Evolutionary conservation across 1,140 invertebrate species (phyloP), one percentile per base, ranked within the genome.

Genomic region (Bombyx mandarina): DNA sequence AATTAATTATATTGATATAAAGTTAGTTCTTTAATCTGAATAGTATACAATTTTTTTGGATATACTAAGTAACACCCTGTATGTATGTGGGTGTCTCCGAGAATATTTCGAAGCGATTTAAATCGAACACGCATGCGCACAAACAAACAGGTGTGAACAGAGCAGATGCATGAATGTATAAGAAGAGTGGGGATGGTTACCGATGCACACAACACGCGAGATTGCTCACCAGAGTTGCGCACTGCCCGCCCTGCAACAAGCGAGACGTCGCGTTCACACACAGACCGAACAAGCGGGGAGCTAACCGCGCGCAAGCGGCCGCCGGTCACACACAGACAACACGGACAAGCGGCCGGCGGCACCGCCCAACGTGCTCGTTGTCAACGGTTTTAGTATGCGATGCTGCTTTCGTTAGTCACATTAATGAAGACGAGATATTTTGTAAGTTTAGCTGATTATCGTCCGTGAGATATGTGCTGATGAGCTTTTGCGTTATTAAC

Each of bases 121-220:
- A 79, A 77, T 72, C 63, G 67, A 69, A 75, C 70, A 67, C 67
- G 61, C 43, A 69, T 75, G 73, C 75, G 68, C 70, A 69, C 63
- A 79, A 68, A 69, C 61, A 63, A 82, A 76, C 66, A 71, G 62
- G 67, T 79, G 75, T 82, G 81, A 82, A 80, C 72, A 73, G 64
- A 82, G 83, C 83, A 79, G 63, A 84, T 82, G 77, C 82, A 83
- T 79, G 77, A 79, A 85, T 87, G 84, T 80, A 79, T 88, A 87
- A 88, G 77, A 83, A 89, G 85, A 88, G 88, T 89, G 88, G 82
- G 84, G 73, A 88, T 89, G 88, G 88, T 94, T 95, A 95, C 93
- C 93, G 93, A 94, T 94, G 93, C 93, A 94, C 93, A 95, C 93
- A 94, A 94, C 92, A 94, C 93, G 93, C 93, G 92, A 92, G 91